Percentiles rank a stretch among this genome's conserved stretches.
phyloP scores from a whole-genome alignment of 2,888 invertebrate genomes.

The Dendrolimus houi region DNA sequence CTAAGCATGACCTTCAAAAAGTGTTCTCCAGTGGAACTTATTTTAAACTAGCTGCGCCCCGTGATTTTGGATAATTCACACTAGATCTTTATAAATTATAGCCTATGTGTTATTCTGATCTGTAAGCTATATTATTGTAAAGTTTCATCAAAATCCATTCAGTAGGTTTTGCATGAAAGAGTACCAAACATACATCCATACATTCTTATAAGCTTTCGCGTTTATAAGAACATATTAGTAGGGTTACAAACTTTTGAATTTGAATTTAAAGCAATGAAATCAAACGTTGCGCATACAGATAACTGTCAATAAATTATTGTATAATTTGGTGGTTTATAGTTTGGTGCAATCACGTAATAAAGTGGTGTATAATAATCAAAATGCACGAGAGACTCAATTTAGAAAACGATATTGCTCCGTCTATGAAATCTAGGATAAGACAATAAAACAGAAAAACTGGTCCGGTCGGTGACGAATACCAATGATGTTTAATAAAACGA shows the following conservation, averaged over 20 bases:
- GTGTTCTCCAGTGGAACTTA: no score
- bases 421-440: slow-evolving; percentile 43
- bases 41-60: no score
- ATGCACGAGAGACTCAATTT: slow-evolving; percentile 27
- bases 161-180: no score
- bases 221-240: no score
- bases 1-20: no score
- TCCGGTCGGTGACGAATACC: slow-evolving; percentile 15
- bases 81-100: no score
- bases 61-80: no score
- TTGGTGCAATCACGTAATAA: slow-evolving; percentile 21
- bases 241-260: background rate
- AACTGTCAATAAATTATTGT: slow-evolving; percentile 3
- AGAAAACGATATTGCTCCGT: slow-evolving; percentile 35
- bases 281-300: background rate
- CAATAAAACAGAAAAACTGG: slow-evolving; percentile 45
- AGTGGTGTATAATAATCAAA: slow-evolving; percentile 23
- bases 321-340: slow-evolving; percentile 14
- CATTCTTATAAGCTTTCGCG: no score
- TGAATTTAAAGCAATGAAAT: background rate
- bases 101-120: no score
- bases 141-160: no score
- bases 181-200: no score
- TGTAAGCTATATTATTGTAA: no score
- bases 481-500: slow-evolving; percentile 26